Conservation (phyloP, 2,113 vertebrate genomes). For the Dissostichus mawsoni region DNA sequence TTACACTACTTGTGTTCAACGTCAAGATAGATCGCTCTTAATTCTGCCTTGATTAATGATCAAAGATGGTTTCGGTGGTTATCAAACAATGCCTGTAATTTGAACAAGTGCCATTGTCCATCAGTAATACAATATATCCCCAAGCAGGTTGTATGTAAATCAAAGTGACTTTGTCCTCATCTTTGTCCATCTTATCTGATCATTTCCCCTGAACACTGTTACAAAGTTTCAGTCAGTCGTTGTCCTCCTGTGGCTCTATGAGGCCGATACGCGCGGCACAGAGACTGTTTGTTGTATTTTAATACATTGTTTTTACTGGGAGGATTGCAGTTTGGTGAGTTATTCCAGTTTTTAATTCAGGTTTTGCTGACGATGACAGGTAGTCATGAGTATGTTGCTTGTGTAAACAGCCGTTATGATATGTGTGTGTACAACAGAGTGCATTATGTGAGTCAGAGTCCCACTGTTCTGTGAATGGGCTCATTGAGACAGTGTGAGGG, state of each 20-base stretch:
- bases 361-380: conserved; percentile 71
- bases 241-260: conserved; percentile 2
- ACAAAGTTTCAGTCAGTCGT: conserved; percentile 4
- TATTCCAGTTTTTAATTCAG: conserved; percentile 80
- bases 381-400: conserved; percentile 69
- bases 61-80: background rate
- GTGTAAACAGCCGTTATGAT: conserved; percentile 73
- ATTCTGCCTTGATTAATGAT: conserved; percentile 18
- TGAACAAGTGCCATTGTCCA: conserved; percentile 33
- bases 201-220: conserved; percentile 6
- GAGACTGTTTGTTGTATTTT: conserved; percentile 30
- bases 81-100: background rate
- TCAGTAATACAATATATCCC: conserved; percentile 22
- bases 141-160: conserved; percentile 40
- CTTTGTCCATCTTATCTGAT: conserved; percentile 44
- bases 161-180: conserved; percentile 31
- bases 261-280: conserved; percentile 13
- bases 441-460: conserved; percentile 6
- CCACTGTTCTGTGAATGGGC: conserved; percentile 32
- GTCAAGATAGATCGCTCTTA: conserved; percentile 1
- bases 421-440: conserved; percentile 23
- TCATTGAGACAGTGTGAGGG: conserved; percentile 30
- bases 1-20: background rate
- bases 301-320: conserved; percentile 54
- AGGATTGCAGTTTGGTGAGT: conserved; percentile 81